phyloP scores from a whole-genome alignment of 2,888 invertebrate species.

The Stenurella melanura region DNA sequence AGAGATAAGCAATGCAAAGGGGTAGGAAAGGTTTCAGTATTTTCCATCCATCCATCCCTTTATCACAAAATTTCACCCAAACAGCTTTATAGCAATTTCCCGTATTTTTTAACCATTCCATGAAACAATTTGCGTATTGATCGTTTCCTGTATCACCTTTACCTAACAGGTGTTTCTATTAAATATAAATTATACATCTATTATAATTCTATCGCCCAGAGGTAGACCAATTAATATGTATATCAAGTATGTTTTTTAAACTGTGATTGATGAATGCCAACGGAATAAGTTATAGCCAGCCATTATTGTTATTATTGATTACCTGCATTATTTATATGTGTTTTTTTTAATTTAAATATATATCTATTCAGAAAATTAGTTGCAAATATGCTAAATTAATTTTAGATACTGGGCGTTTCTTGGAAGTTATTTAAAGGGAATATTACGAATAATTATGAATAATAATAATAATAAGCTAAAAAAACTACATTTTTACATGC shows the following conservation, averaged over 20 bases:
- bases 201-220: neutral
- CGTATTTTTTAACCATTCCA: neutral
- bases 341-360: neutral
- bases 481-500: no score
- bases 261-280: neutral
- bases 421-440: no score
- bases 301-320: no score
- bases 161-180: neutral
- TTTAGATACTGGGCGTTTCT: neutral
- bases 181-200: neutral
- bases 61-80: no score
- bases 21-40: no score
- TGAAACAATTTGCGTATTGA: neutral
- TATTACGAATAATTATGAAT: no score
- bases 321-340: neutral
- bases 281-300: neutral
- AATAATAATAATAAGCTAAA: no score
- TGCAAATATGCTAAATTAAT: neutral
- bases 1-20: no score
- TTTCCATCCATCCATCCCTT: no score
- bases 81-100: no score
- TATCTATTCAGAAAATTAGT: neutral
- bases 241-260: neutral
- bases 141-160: neutral
- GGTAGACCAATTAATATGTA: neutral